Base-by-base conservation (phyloP, 1,140 invertebrate species). In the Tribolium castaneum region DNA sequence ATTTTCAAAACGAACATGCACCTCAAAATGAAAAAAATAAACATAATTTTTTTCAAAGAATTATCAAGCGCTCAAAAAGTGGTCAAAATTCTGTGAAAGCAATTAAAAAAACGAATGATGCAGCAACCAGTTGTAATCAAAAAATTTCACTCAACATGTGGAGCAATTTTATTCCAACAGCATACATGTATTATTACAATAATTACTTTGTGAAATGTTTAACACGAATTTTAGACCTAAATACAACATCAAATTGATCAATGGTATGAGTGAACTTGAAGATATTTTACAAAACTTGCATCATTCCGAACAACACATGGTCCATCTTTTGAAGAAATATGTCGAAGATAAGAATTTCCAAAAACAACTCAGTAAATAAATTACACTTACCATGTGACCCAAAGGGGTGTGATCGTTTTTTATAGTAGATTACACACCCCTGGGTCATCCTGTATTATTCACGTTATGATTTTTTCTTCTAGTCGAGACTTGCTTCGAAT, bases 401-500 rank as follows among this genome's bases (percentile, higher is more conserved):
- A n/a, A n/a, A n/a, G n/a, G n/a, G n/a, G n/a, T n/a, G n/a, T n/a
- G n/a, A n/a, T n/a, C n/a, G n/a, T n/a, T n/a, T n/a, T n/a, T n/a
- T n/a, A n/a, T n/a, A n/a, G n/a, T n/a, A n/a, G n/a, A n/a, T n/a
- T n/a, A n/a, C n/a, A n/a, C n/a, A n/a, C n/a, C n/a, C n/a, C n/a
- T n/a, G n/a, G n/a, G n/a, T n/a, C n/a, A n/a, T n/a, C n/a, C n/a
- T n/a, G n/a, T n/a, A n/a, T n/a, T n/a, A n/a, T n/a, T 12, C 2
- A 49, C 12, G 14, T 19, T 66, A 13, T 30, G 30, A 14, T 30
- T 72, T 56, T 10, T 66, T 19, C 52, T 75, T 77, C n/a, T 75
- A 83, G 82, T 80, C 5, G 75, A 78, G 9, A 50, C 76, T 7
- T 7, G 82, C 9, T 78, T 71, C 6, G 62, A 80, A 16, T 80